These are phyloP conservation scores for Camptogramma bilineatum DNA, from an alignment of 2,888 invertebrate genomes.

Conservation along the genomic window DNA sequence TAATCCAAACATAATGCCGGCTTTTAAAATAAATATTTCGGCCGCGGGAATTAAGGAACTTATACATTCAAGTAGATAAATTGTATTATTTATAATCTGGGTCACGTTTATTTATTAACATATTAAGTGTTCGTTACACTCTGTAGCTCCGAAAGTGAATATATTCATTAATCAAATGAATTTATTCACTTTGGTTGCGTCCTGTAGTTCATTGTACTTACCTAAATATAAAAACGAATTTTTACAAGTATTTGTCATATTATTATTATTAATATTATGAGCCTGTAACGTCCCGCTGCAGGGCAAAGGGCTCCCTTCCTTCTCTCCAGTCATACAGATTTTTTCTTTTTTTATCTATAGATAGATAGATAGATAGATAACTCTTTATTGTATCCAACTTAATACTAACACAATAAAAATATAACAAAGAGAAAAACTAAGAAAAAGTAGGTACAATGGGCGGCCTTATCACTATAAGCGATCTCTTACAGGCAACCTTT, in stretches of 20 bases:
- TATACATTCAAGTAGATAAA: slow-evolving; percentile 49
- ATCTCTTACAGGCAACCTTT: no score
- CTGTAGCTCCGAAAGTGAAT: slow-evolving; percentile 7
- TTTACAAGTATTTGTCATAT: background rate
- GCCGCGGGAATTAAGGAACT: slow-evolving; percentile 59
- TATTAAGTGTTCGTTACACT: slow-evolving; percentile 28
- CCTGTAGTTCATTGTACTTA: background rate
- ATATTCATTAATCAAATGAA: background rate
- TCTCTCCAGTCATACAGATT: no score
- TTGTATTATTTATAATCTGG: slow-evolving; percentile 38
- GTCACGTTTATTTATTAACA: slow-evolving; percentile 33
- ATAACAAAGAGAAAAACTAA: no score
- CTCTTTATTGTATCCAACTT: no score
- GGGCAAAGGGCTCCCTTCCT: no score
- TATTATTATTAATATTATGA: no score
- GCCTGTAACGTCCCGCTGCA: no score
- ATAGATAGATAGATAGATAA: no score
- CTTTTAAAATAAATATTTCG: slow-evolving; percentile 82
- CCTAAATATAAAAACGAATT: background rate
- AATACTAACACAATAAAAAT: no score
- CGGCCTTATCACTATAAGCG: no score
- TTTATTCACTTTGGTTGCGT: background rate
- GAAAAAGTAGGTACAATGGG: no score
- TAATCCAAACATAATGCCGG: slow-evolving; percentile 81
- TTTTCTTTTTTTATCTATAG: no score